Conservation (phyloP, 2,888 invertebrate genomes). For the Standfussiana lucernea region DNA sequence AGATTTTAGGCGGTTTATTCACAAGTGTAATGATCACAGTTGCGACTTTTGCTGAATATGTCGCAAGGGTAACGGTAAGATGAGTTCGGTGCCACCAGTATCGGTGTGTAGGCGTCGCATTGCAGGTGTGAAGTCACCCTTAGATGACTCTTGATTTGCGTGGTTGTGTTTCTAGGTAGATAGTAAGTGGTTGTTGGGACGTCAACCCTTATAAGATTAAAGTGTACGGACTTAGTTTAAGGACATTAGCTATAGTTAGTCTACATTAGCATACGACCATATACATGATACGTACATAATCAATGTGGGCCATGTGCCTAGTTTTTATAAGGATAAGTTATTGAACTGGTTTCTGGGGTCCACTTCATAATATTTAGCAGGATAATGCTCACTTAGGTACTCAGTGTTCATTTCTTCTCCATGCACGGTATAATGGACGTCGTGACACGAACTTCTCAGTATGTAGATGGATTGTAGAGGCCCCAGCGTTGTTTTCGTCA, state of each 20-base stretch:
- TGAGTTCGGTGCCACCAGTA: background rate
- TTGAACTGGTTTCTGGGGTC: background rate
- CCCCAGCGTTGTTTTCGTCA: background rate
- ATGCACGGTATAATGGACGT: background rate
- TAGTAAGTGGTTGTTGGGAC: background rate
- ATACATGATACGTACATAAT: background rate
- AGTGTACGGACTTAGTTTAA: slow-evolving; percentile 3
- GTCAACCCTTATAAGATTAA: slow-evolving; percentile 27
- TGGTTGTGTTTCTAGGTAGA: background rate
- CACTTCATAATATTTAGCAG: background rate
- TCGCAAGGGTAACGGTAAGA: background rate
- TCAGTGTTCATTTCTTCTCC: background rate
- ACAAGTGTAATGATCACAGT: background rate
- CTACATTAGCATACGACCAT: background rate
- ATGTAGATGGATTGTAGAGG: background rate
- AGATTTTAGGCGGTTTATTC: background rate
- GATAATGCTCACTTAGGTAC: background rate
- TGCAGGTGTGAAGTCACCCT: slow-evolving; percentile 24
- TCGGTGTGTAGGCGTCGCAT: slow-evolving; percentile 1
- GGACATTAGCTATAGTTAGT: slow-evolving; percentile 1
- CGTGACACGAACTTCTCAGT: background rate
- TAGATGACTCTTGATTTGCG: background rate
- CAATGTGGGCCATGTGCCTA: background rate
- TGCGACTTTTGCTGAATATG: slow-evolving; percentile 18
- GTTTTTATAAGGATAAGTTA: background rate